phyloP scores from a whole-genome alignment of 2,888 invertebrate genomes.

The Chymomyza amoena region DNA sequence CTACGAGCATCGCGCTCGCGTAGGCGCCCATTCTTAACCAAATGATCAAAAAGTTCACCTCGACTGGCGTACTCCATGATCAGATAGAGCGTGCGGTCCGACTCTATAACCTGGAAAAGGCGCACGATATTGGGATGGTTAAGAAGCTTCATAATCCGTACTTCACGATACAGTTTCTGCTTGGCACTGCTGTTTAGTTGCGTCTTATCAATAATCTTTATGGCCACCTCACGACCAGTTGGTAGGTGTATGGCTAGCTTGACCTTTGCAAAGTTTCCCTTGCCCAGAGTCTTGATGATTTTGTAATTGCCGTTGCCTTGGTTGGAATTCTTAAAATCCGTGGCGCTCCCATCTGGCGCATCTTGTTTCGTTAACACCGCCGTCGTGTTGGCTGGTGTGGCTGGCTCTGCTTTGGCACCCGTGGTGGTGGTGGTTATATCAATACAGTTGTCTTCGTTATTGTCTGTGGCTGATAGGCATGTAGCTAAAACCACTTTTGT shows the following conservation, averaged over 20 bases:
- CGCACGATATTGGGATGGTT: slow-evolving; percentile 99
- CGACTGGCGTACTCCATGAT: slow-evolving; percentile 99
- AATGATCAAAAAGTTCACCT: slow-evolving; percentile 99
- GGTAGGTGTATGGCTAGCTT: slow-evolving; percentile 99
- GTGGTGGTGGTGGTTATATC: slow-evolving; percentile 1
- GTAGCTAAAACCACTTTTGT: slow-evolving; percentile 3
- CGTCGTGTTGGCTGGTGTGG: slow-evolving; percentile 40
- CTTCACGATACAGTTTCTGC: slow-evolving; percentile 95
- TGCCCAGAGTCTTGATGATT: slow-evolving; percentile 99
- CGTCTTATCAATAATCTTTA: slow-evolving; percentile 99
- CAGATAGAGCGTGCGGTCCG: slow-evolving; percentile 99
- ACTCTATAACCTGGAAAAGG: slow-evolving; percentile 99
- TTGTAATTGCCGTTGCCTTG: slow-evolving; percentile 95
- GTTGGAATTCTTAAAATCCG: slow-evolving; percentile 54
- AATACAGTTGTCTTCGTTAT: slow-evolving; percentile 8
- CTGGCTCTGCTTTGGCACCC: slow-evolving; percentile 42
- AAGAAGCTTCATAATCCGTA: slow-evolving; percentile 98
- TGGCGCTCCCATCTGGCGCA: background rate
- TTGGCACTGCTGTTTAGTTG: slow-evolving; percentile 98
- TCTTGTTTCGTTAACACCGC: slow-evolving; percentile 21
- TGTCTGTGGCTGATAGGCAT: background rate
- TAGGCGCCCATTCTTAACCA: slow-evolving; percentile 98
- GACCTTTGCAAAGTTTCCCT: slow-evolving; percentile 99
- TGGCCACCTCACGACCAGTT: slow-evolving; percentile 99
- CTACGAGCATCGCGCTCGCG: slow-evolving; percentile 98